Evolutionary conservation across 2,888 invertebrate species (phyloP).

Genomic region (Drosophila koepferae): DNA sequence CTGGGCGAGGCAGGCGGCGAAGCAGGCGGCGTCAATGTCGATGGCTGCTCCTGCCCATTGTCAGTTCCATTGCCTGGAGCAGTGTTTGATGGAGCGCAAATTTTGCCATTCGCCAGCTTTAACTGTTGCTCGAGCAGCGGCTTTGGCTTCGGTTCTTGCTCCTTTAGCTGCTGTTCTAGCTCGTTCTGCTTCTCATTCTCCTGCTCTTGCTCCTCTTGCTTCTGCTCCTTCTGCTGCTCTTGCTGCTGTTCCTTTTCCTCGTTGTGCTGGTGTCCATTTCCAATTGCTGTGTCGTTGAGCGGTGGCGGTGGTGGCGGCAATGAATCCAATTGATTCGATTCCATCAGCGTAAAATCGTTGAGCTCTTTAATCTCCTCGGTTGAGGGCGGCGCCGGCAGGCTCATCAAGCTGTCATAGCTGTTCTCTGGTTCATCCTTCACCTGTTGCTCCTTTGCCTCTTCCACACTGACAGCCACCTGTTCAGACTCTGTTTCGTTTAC

Average conservation of each 20-base stretch:
- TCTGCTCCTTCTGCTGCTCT: background rate
- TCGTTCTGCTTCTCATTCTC: background rate
- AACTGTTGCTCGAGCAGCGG: background rate
- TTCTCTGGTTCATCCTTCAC: constrained; percentile 59
- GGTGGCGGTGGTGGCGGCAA: constrained; percentile 85
- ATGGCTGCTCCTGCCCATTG: constrained; percentile 48
- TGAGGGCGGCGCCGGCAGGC: constrained; percentile 84
- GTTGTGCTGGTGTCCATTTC: constrained; percentile 13
- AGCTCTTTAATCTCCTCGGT: constrained; percentile 84
- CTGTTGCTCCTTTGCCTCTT: background rate
- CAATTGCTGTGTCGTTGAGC: constrained; percentile 30
- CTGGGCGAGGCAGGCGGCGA: constrained; percentile 56
- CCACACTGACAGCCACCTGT: constrained; percentile 8
- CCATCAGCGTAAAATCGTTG: constrained; percentile 79
- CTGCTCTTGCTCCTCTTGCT: background rate
- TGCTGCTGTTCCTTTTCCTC: constrained; percentile 9
- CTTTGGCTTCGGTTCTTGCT: background rate
- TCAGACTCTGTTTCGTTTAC: background rate
- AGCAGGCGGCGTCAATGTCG: constrained; percentile 81
- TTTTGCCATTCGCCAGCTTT: constrained; percentile 23
- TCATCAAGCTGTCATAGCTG: constrained; percentile 84
- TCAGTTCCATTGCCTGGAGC: constrained; percentile 18
- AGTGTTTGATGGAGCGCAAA: constrained; percentile 16
- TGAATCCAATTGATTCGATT: constrained; percentile 84
- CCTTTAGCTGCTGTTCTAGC: background rate